Conservation (phyloP, 2,888 invertebrate genomes). For the Leptopterna dolabrata region DNA sequence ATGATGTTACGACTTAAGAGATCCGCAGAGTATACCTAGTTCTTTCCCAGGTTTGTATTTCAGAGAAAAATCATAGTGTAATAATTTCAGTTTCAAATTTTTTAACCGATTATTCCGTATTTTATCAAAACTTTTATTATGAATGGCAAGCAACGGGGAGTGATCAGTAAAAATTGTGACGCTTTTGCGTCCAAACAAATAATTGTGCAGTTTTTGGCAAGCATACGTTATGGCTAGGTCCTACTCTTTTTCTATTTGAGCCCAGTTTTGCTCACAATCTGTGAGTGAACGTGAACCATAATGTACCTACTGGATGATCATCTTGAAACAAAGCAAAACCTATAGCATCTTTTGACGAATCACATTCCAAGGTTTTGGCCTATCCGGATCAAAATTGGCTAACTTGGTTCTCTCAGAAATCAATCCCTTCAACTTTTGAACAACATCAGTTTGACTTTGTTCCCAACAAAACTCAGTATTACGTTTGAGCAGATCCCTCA, state of each 20-base stretch:
- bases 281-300: constrained; percentile 5
- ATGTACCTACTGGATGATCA: not conserved
- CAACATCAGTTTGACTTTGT: not conserved
- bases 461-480: not conserved
- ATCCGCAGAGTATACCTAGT: not conserved
- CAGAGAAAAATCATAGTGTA: not conserved
- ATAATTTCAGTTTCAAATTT: not conserved
- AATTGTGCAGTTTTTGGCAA: not conserved
- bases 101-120: not conserved
- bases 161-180: not conserved
- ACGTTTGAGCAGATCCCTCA: not conserved
- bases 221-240: not conserved
- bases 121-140: not conserved
- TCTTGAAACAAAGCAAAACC: constrained; percentile 15
- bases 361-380: not conserved
- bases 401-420: not conserved
- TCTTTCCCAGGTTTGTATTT: not conserved
- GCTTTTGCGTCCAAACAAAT: not conserved
- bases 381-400: not conserved
- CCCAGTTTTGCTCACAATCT: not conserved
- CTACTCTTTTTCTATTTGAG: not conserved
- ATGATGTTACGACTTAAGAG: not conserved
- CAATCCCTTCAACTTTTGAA: not conserved
- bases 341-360: constrained; percentile 1
- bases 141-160: not conserved